Percentiles rank a stretch among this genome's conserved stretches.
These are phyloP conservation scores for Eurystomus gularis DNA, from an alignment of 2,113 vertebrate species.

Conservation along the genomic window DNA sequence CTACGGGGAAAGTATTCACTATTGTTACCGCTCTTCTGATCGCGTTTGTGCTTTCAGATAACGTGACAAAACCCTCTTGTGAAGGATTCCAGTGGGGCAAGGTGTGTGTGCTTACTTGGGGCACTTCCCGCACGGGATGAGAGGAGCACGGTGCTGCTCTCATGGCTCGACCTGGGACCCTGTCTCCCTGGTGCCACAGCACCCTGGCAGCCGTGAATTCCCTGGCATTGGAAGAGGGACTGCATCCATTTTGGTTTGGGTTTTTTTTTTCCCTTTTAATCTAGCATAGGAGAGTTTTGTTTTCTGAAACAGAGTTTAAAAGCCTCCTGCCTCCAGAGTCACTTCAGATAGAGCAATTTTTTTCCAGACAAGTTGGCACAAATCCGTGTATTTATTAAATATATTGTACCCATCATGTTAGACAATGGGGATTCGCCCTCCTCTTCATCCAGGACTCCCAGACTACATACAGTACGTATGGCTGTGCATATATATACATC, in stretches of 20 bases:
- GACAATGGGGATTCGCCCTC: neutral
- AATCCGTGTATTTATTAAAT: neutral
- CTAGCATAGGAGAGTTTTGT: neutral
- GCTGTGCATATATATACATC: neutral
- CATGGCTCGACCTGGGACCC: neutral
- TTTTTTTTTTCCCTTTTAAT: neutral
- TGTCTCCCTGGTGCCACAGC: neutral
- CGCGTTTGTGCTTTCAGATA: neutral
- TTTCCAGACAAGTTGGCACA: neutral
- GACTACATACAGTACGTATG: neutral
- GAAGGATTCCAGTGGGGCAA: neutral
- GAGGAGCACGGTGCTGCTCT: neutral
- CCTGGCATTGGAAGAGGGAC: neutral
- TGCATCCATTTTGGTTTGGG: neutral
- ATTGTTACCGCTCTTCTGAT: conserved; percentile 11
- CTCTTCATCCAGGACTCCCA: neutral
- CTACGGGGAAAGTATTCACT: conserved; percentile 1
- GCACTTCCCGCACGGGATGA: neutral
- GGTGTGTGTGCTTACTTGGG: neutral
- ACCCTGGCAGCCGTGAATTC: neutral
- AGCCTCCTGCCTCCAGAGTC: neutral
- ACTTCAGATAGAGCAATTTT: neutral
- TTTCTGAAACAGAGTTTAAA: neutral
- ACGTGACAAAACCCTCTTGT: neutral
- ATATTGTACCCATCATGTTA: neutral